Base-by-base conservation (phyloP, 2,888 invertebrate genomes). In the Crepidodera aurea region DNA sequence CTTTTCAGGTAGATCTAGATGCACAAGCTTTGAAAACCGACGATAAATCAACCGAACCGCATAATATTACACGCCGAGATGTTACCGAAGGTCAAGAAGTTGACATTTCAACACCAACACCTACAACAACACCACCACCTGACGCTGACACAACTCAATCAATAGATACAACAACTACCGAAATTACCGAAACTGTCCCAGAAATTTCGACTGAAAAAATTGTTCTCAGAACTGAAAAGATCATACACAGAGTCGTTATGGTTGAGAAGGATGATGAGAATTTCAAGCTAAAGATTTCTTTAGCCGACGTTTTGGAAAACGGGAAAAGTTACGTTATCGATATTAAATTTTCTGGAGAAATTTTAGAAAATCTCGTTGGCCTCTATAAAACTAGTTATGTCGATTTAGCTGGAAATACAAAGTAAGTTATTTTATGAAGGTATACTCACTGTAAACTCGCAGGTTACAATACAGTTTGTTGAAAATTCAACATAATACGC, bases 301-400 rank as follows among this genome's bases (percentile, higher is more conserved):
- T 78, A 39, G 83, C 78, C 13, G 76, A 83, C 2, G 68, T 80
- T 0, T 76, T 87, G 18, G 80, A 82, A 69, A 75, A 81, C 3
- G 77, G 82, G 27, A 80, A 83, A 7, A 84, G 84, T 72, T 88
- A 88, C 64, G 84, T 83, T 0, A 73, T 88, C 18, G 82, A 85
- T 69, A 73, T 88, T 8, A 81, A 84, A 1, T 88, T 85, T 72
- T 75, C 77, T 8, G 88, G 87, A 8, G 76, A 72, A 15, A 84
- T 88, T 18, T 84, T 84, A n/a, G 85, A 88, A 71, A 83, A 86
- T 1, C 78, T 88, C 62, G 84, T 83, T 48, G 91, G 91, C 51
- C 88, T 91, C 74, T 91, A 90, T 74, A 84, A 86, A 71, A 89
- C 87, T 69, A 84, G 84, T 40, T 91, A 90, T 71, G 78, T 75